A percentile compares a stretch with the other conserved stretches of the same genome.
These are phyloP conservation scores for Dimorphilus gyrociliatus DNA, from an alignment of 2,888 invertebrate genomes.

Conservation along the genomic window DNA sequence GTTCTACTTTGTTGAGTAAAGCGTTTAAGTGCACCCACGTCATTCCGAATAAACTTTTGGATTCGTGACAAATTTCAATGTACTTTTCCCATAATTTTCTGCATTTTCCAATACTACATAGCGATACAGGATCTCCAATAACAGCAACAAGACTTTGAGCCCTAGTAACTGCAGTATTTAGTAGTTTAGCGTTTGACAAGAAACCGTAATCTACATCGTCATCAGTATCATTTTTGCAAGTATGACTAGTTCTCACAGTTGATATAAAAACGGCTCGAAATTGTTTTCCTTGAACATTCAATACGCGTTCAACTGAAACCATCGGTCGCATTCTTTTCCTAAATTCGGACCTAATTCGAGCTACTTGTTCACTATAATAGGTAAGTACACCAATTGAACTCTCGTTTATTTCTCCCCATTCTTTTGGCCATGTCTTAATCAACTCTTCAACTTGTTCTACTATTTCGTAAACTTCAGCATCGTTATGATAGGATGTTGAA, in stretches of 20 bases:
- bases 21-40: slow-evolving; percentile 52
- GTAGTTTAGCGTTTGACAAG: slow-evolving; percentile 58
- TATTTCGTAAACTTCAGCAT: slow-evolving; percentile 62
- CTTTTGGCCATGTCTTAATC: slow-evolving; percentile 54
- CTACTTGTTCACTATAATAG: slow-evolving; percentile 61
- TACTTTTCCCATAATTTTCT: slow-evolving; percentile 64
- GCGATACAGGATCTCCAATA: slow-evolving; percentile 64
- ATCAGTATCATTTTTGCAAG: slow-evolving; percentile 46
- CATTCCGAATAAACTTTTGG: slow-evolving; percentile 54
- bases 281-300: slow-evolving; percentile 73
- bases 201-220: slow-evolving; percentile 53
- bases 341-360: slow-evolving; percentile 55
- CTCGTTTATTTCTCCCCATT: slow-evolving; percentile 52
- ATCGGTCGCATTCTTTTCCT: slow-evolving; percentile 54
- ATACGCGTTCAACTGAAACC: slow-evolving; percentile 62
- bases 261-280: slow-evolving; percentile 64
- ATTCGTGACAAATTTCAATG: slow-evolving; percentile 53
- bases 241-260: slow-evolving; percentile 57
- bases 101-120: slow-evolving; percentile 62
- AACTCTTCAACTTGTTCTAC: slow-evolving; percentile 57
- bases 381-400: slow-evolving; percentile 67
- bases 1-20: slow-evolving; percentile 54
- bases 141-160: slow-evolving; percentile 67
- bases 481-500: slow-evolving; percentile 62
- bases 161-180: slow-evolving; percentile 65